These are phyloP conservation scores for Masticophis lateralis DNA, from an alignment of 2,797 vertebrate species.

Conservation along the genomic window DNA sequence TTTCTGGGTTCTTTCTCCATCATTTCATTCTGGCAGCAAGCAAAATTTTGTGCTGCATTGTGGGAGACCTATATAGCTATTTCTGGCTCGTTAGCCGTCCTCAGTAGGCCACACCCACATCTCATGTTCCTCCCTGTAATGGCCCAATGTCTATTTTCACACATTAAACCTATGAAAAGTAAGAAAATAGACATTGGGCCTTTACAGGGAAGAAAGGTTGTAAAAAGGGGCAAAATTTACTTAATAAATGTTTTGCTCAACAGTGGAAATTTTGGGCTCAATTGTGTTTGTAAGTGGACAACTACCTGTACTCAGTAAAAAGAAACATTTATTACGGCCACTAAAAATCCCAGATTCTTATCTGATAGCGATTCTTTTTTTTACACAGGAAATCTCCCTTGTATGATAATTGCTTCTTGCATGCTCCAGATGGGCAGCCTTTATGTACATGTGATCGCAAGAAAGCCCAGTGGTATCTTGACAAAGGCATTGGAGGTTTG, in stretches of 20 bases:
- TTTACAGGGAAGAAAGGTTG: no score
- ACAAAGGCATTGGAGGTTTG: slow-evolving; percentile 96
- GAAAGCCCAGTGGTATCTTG: slow-evolving; percentile 98
- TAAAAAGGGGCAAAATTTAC: background rate
- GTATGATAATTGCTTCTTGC: slow-evolving; percentile 97
- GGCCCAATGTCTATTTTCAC: no score
- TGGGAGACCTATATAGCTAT: no score
- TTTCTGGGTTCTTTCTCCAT: no score
- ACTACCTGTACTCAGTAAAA: background rate
- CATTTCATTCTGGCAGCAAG: no score
- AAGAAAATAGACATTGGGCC: no score
- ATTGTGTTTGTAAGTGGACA: background rate
- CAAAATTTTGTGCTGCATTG: no score
- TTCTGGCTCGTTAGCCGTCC: no score
- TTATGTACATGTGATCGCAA: slow-evolving; percentile 97
- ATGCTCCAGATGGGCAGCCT: slow-evolving; percentile 94
- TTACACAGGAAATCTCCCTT: slow-evolving; percentile 89
- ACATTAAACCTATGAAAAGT: no score
- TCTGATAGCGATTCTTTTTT: slow-evolving; percentile 13
- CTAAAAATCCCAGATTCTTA: fast-evolving
- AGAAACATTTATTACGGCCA: background rate
- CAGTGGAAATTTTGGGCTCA: background rate
- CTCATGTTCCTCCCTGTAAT: no score
- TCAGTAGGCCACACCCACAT: no score
- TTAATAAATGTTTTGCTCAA: background rate